Conservation (phyloP, 2,113 vertebrate genomes). For the Crotalus horridus region DNA sequence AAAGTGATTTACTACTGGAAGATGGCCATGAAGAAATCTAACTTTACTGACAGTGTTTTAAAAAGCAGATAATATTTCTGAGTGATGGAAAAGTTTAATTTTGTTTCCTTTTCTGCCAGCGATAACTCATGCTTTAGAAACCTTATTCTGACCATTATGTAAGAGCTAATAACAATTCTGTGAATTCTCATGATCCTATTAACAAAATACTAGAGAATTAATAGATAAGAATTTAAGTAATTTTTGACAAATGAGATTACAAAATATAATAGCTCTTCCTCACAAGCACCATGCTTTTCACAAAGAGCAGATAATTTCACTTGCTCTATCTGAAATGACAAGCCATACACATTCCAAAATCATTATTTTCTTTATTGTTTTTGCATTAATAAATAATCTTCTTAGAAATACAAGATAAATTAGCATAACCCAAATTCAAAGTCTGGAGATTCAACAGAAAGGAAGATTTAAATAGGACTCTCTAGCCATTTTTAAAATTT, state of each 20-base stretch:
- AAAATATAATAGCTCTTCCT: constrained; percentile 29
- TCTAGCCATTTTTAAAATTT: neutral
- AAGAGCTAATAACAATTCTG: constrained; percentile 22
- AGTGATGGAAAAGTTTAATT: neutral
- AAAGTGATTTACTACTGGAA: neutral
- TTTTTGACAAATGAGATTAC: constrained; percentile 24
- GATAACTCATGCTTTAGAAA: constrained; percentile 16
- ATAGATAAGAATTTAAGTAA: constrained; percentile 33
- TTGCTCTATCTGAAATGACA: constrained; percentile 1
- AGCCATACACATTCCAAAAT: constrained; percentile 20
- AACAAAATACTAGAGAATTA: constrained; percentile 29
- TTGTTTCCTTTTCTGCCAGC: neutral
- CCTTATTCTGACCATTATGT: neutral
- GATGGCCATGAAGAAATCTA: neutral
- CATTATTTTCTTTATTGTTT: constrained; percentile 24
- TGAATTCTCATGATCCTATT: neutral
- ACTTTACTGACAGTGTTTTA: constrained; percentile 12
- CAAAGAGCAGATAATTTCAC: constrained; percentile 38
- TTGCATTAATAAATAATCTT: constrained; percentile 40
- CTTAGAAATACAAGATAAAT: constrained; percentile 36
- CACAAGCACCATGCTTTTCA: neutral
- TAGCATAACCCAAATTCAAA: constrained; percentile 21
- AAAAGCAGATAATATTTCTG: neutral
- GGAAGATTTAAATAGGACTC: constrained; percentile 12
- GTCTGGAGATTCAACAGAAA: constrained; percentile 18